Percentiles rank a stretch among this genome's conserved stretches.
phyloP scores from a whole-genome alignment of 2,888 invertebrate genomes.

The Apodemia duryi region DNA sequence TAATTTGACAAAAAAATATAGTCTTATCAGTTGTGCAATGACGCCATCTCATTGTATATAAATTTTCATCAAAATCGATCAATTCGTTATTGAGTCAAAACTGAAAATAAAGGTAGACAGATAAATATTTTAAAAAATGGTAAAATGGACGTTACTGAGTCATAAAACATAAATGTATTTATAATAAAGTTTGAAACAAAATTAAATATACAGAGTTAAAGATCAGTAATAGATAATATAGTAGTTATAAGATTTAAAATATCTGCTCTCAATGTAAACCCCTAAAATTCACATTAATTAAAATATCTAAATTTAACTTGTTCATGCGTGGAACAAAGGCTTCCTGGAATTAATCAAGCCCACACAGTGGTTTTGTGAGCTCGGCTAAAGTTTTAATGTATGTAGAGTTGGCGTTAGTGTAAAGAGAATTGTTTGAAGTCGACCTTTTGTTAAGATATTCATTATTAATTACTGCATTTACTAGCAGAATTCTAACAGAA shows the following conservation, averaged over 20 bases:
- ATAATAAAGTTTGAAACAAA: no score
- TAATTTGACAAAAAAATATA: no score
- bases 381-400: constrained; percentile 52
- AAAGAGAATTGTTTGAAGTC: constrained; percentile 43
- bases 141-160: no score
- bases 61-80: no score
- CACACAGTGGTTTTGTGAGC: constrained; percentile 38
- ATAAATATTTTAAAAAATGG: no score
- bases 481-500: not conserved
- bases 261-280: not conserved
- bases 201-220: no score
- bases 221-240: no score
- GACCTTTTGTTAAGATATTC: constrained; percentile 3
- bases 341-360: constrained; percentile 53
- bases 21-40: no score
- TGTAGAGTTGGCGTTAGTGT: constrained; percentile 34
- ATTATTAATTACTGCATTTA: not conserved
- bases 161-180: no score
- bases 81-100: no score
- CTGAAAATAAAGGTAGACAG: no score
- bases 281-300: constrained; percentile 25
- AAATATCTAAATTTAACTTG: constrained; percentile 39
- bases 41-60: no score
- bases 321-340: constrained; percentile 47
- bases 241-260: not conserved